A percentile compares a stretch with the other conserved stretches of the same genome.
These are phyloP conservation scores for Scaptomyza pallida DNA, from an alignment of 1,140 invertebrate genomes.

Conservation along the genomic window DNA sequence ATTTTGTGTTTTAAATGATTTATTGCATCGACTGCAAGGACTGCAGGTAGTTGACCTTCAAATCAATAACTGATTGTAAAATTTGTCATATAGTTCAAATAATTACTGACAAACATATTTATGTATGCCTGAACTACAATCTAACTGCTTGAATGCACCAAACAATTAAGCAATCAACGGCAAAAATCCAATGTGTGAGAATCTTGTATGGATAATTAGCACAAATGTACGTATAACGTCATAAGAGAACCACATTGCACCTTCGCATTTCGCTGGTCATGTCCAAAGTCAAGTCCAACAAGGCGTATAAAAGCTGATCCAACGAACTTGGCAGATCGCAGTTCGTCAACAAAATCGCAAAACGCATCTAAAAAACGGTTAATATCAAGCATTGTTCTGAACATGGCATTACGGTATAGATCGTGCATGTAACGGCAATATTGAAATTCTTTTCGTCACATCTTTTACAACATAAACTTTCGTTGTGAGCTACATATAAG, in stretches of 20 bases:
- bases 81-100: not conserved
- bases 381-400: too few species aligned
- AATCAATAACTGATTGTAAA: not conserved
- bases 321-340: conserved; percentile 53
- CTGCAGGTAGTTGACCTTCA: not conserved
- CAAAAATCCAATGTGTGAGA: conserved; percentile 65
- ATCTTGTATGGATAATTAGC: conserved; percentile 76
- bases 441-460: too few species aligned
- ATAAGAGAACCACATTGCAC: conserved; percentile 63
- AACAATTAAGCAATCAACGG: conserved; percentile 31
- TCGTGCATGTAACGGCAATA: not conserved
- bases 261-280: conserved; percentile 42
- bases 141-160: conserved; percentile 17
- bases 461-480: conserved; percentile 1
- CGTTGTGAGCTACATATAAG: conserved; percentile 8
- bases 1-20: not conserved
- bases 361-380: conserved; percentile 11
- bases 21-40: not conserved
- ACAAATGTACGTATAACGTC: conserved; percentile 56
- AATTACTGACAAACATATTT: conserved; percentile 18
- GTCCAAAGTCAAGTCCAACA: conserved; percentile 44
- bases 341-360: conserved; percentile 46
- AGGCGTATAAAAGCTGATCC: conserved; percentile 71
- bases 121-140: not conserved
- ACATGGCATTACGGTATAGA: conserved; percentile 1